phyloP scores from a whole-genome alignment of 2,113 vertebrate genomes.

The Hippocampus zosterae region DNA sequence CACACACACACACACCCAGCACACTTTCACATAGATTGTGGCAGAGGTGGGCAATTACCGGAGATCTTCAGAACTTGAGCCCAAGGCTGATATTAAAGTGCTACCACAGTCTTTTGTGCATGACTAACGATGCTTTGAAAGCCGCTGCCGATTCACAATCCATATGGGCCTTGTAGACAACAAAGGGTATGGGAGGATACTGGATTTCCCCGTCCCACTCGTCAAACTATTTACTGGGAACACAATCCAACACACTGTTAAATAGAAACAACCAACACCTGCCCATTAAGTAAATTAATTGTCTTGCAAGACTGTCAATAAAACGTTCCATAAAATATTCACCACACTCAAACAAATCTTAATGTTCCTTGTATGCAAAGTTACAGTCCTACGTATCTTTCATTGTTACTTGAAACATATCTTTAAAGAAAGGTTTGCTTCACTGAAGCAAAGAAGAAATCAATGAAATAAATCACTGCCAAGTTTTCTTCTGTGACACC shows the following conservation, averaged over 20 bases:
- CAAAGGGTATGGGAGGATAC: slow-evolving; percentile 58
- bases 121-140: slow-evolving; percentile 74
- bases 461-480: slow-evolving; percentile 58
- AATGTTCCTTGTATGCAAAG: slow-evolving; percentile 14
- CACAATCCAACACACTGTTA: slow-evolving; percentile 60
- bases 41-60: slow-evolving; percentile 69
- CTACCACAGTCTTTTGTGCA: slow-evolving; percentile 72
- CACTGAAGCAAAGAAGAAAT: slow-evolving; percentile 56
- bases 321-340: slow-evolving; percentile 36
- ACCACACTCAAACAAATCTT: slow-evolving; percentile 44
- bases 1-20: not conserved
- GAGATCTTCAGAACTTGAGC: slow-evolving; percentile 63
- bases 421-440: slow-evolving; percentile 42
- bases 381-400: slow-evolving; percentile 15
- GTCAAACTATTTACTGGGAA: slow-evolving; percentile 66
- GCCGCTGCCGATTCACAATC: slow-evolving; percentile 64
- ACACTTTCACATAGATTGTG: slow-evolving; percentile 25
- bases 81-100: slow-evolving; percentile 65
- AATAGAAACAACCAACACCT: slow-evolving; percentile 60
- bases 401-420: slow-evolving; percentile 33
- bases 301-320: slow-evolving; percentile 41
- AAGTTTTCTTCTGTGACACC: slow-evolving; percentile 54
- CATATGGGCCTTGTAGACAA: slow-evolving; percentile 73
- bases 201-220: slow-evolving; percentile 49
- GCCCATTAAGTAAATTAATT: slow-evolving; percentile 65